Percentiles rank a stretch among this genome's conserved stretches.
Evolutionary conservation across 2,797 vertebrate genomes (phyloP).

Genomic region (Meda fulgida): DNA sequence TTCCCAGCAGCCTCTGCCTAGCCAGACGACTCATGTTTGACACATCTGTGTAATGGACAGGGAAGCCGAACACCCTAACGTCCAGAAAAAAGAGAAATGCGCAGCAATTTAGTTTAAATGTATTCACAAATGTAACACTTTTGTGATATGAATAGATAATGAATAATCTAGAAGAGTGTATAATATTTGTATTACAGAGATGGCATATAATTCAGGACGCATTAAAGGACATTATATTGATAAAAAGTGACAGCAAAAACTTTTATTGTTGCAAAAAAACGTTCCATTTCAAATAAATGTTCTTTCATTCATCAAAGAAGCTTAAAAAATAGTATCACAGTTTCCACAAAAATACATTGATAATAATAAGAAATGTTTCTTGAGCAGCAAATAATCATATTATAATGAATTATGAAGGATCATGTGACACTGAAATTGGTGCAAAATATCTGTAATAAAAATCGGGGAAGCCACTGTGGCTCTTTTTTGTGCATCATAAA

Average conservation of each 20-base stretch:
- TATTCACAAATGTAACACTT: not conserved
- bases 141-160: not conserved
- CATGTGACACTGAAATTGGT: not conserved
- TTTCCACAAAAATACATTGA: not conserved
- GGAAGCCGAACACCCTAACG: conserved; percentile 93
- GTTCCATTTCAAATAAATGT: not conserved
- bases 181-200: not conserved
- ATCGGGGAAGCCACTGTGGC: not conserved
- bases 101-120: conserved; percentile 1
- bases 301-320: not conserved
- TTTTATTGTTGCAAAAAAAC: not conserved
- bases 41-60: conserved; percentile 97
- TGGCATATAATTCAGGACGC: not conserved
- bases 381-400: not conserved
- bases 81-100: conserved; percentile 5
- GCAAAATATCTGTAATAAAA: not conserved
- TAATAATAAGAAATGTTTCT: not conserved
- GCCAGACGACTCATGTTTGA: conserved; percentile 99
- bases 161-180: not conserved
- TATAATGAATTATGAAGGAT: not conserved
- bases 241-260: not conserved
- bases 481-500: not conserved
- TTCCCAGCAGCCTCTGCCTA: conserved; percentile 95
- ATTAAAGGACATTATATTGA: not conserved
- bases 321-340: not conserved